phyloP scores from a whole-genome alignment of 2,113 vertebrate species.

The Pantherophis guttatus region DNA sequence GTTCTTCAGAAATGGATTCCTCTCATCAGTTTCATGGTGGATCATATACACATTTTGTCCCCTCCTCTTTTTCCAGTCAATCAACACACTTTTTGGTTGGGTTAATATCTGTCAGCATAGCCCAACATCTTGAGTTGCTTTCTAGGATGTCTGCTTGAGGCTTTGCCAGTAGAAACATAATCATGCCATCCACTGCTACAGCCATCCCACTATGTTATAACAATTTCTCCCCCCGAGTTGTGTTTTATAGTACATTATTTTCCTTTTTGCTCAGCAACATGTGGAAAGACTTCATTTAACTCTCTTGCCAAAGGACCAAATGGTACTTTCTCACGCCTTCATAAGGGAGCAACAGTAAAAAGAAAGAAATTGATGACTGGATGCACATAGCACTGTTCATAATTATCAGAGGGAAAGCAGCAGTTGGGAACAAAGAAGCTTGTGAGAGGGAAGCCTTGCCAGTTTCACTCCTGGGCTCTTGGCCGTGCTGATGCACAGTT shows the following conservation, averaged over 20 bases:
- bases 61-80: neutral
- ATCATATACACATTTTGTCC: neutral
- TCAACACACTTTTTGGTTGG: too few species aligned
- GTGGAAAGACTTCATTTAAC: neutral
- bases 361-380: neutral
- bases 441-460: neutral
- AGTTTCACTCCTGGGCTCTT: neutral
- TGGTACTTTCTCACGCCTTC: neutral
- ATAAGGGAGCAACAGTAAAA: neutral
- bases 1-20: neutral
- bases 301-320: neutral
- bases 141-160: neutral
- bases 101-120: neutral
- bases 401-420: neutral
- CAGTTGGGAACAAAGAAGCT: neutral
- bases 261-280: too few species aligned
- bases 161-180: neutral
- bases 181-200: neutral
- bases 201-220: neutral
- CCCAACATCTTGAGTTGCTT: neutral
- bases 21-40: neutral
- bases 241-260: neutral
- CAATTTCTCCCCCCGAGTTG: neutral
- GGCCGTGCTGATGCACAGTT: neutral
- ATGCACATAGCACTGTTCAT: neutral